Conservation (phyloP, 2,797 vertebrate species). For the Moxostoma hubbsi region DNA sequence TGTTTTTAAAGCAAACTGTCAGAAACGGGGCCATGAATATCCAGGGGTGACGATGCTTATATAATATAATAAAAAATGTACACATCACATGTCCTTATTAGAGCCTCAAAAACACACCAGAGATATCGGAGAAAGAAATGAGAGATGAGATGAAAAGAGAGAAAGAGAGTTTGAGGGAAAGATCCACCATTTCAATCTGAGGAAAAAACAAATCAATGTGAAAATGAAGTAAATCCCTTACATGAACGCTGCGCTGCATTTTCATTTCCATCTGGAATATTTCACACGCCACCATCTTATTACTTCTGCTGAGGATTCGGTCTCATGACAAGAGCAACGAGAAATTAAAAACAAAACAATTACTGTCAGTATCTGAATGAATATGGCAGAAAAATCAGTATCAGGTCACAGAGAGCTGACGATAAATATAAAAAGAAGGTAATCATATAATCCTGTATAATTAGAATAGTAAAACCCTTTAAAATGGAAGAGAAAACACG, state of each 20-base stretch:
- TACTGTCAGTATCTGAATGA: constrained; percentile 67
- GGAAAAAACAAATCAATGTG: background rate
- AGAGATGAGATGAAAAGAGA: constrained; percentile 6
- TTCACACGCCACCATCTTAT: constrained; percentile 52
- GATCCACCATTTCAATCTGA: too few relatives aligned
- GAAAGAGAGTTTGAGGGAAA: background rate
- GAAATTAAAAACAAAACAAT: constrained; percentile 54
- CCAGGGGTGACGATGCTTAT: constrained; percentile 76
- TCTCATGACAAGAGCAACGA: constrained; percentile 52
- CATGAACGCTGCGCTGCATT: background rate
- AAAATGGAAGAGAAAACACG: too few relatives aligned
- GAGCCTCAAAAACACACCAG: constrained; percentile 57
- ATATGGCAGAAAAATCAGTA: background rate
- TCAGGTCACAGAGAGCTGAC: too few relatives aligned
- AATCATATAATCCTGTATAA: too few relatives aligned
- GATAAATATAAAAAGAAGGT: too few relatives aligned
- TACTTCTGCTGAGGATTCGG: constrained; percentile 53
- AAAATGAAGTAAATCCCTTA: constrained; percentile 50
- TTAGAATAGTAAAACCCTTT: too few relatives aligned
- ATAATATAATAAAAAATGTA: constrained; percentile 83
- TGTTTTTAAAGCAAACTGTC: constrained; percentile 72
- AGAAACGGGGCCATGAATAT: constrained; percentile 79
- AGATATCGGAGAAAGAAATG: constrained; percentile 21
- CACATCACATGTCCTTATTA: constrained; percentile 77
- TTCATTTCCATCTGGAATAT: constrained; percentile 24